phyloP scores from a whole-genome alignment of 1,140 invertebrate species.

The Eulimnadia texana region DNA sequence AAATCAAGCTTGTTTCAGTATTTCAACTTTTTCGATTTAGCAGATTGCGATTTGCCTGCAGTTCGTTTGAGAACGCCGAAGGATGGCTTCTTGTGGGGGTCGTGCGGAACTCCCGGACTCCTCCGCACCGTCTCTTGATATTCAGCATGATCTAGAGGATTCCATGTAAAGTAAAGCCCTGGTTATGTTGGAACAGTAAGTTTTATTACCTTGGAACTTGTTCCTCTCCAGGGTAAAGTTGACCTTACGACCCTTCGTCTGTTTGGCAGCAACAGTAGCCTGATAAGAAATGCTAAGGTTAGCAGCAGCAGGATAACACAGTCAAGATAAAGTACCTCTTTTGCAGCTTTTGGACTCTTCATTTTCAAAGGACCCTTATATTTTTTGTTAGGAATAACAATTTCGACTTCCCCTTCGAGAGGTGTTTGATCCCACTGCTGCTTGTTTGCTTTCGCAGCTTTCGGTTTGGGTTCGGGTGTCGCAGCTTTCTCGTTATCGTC shows the following conservation, averaged over 20 bases:
- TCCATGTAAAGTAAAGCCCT: background rate
- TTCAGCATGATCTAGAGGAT: conserved; percentile 31
- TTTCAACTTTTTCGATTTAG: background rate
- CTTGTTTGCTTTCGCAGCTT: background rate
- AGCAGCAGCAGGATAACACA: too few relatives aligned
- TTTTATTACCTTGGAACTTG: background rate
- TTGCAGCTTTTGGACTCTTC: conserved; percentile 5
- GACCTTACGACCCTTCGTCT: background rate
- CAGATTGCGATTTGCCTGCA: background rate
- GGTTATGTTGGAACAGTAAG: background rate
- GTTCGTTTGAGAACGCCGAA: conserved; percentile 49
- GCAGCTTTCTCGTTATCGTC: background rate
- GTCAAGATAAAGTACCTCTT: too few relatives aligned
- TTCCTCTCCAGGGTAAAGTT: conserved; percentile 4
- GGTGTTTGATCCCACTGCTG: conserved; percentile 7
- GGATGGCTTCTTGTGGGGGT: conserved; percentile 45
- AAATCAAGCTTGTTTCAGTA: background rate
- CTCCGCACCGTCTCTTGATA: conserved; percentile 48
- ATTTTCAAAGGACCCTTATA: conserved; percentile 8
- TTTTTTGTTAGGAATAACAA: conserved; percentile 16
- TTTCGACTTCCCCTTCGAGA: conserved; percentile 14
- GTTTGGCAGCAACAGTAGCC: background rate
- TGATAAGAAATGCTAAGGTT: too few relatives aligned
- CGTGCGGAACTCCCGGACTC: conserved; percentile 55
- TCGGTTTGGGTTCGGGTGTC: background rate